Evolutionary conservation across 2,113 vertebrate species (phyloP).

Genomic region (Calonectris borealis): DNA sequence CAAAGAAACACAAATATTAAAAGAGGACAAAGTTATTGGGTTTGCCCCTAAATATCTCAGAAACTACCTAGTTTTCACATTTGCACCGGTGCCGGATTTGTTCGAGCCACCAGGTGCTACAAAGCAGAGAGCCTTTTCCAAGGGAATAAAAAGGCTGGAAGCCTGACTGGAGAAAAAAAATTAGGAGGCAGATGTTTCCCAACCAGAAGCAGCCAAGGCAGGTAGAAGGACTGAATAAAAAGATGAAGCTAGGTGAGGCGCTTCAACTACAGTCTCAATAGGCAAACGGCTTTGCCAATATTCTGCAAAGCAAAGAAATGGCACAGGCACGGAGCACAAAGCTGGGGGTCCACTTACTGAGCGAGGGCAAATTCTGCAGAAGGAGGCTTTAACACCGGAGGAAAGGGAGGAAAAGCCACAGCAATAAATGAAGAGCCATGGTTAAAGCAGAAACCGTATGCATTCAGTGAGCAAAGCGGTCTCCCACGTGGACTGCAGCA

Average conservation of each 20-base stretch:
- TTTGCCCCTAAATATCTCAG: background rate
- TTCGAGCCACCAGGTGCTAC: background rate
- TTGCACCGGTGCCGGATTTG: background rate
- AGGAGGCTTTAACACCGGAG: rapidly evolving
- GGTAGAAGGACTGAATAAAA: background rate
- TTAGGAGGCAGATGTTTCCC: background rate
- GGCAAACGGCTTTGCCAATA: background rate
- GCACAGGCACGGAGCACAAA: background rate
- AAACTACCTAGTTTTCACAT: background rate
- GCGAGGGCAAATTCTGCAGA: background rate
- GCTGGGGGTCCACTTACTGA: background rate
- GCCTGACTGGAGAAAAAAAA: background rate
- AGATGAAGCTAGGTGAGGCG: background rate
- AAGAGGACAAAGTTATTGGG: background rate
- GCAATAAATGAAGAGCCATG: background rate
- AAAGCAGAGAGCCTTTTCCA: background rate
- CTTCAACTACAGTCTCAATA: background rate
- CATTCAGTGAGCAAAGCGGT: background rate
- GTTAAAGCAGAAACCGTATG: background rate
- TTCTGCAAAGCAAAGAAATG: background rate
- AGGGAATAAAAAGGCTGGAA: background rate
- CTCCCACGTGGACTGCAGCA: background rate
- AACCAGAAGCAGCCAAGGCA: background rate
- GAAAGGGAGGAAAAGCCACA: background rate
- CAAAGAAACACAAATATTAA: background rate